Conservation (phyloP, 2,113 vertebrate genomes). For the Chamaetylas fuelleborni region DNA sequence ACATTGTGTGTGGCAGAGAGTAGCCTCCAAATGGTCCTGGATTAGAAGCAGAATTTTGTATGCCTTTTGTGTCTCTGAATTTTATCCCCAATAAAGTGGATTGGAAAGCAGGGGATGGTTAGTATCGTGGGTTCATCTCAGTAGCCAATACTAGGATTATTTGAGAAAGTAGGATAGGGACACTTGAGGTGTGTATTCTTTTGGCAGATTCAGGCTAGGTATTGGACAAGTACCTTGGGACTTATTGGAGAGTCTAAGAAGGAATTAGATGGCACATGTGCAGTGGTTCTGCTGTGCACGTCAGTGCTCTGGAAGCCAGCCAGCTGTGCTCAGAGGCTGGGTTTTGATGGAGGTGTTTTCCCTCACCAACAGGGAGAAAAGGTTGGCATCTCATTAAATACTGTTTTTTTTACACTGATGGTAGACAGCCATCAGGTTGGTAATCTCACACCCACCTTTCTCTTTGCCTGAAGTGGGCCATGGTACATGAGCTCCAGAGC, state of each 20-base stretch:
- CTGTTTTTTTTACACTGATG: not conserved
- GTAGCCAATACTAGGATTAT: not conserved
- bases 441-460: not conserved
- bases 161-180: not conserved
- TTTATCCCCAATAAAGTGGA: not conserved
- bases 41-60: not conserved
- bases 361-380: not conserved
- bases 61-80: not conserved
- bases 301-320: not conserved
- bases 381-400: not conserved
- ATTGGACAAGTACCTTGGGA: not conserved
- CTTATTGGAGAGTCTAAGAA: not conserved
- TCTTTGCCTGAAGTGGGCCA: not conserved
- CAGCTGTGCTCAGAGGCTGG: not conserved
- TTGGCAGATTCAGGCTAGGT: not conserved
- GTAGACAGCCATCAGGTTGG: not conserved
- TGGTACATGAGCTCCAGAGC: not conserved
- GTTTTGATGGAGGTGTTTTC: not conserved
- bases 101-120: not conserved
- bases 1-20: not conserved
- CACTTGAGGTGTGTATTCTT: not conserved
- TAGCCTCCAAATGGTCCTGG: not conserved
- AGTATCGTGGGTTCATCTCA: not conserved
- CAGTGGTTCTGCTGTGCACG: not conserved
- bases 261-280: not conserved